These are phyloP conservation scores for Chelonus formosanus DNA, from an alignment of 2,888 invertebrate species.

Conservation along the genomic window DNA sequence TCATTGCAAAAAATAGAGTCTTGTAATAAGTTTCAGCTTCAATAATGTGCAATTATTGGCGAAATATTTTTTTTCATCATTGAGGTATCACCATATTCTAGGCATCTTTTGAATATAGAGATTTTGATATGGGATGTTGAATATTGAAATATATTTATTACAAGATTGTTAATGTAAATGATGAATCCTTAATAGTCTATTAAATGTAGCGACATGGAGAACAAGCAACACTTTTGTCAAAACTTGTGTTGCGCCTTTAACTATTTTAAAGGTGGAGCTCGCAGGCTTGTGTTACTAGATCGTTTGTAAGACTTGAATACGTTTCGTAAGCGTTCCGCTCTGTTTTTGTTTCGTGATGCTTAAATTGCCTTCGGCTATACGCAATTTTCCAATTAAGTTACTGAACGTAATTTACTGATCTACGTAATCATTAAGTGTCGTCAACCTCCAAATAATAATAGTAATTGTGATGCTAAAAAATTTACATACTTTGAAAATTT, in stretches of 20 bases:
- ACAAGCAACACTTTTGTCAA: conserved; percentile 9
- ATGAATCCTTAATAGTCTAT: no score
- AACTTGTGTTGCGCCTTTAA: conserved; percentile 32
- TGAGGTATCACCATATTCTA: no score
- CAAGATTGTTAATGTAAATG: no score
- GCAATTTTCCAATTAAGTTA: conserved; percentile 47
- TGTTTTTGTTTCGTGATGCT: conserved; percentile 42
- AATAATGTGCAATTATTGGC: no score
- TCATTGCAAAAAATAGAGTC: no score
- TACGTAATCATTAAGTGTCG: conserved; percentile 26
- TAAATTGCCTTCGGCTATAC: conserved; percentile 42
- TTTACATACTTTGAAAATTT: no score
- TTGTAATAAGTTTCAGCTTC: no score
- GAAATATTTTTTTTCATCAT: no score
- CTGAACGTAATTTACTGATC: conserved; percentile 33
- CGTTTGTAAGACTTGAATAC: conserved; percentile 41
- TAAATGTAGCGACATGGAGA: background rate
- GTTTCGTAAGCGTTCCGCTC: conserved; percentile 45
- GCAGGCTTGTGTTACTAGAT: conserved; percentile 36
- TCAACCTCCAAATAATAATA: conserved; percentile 11
- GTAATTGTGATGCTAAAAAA: background rate
- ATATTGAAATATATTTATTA: no score
- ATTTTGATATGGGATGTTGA: no score
- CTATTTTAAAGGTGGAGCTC: conserved; percentile 39
- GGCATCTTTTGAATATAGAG: no score